These are phyloP conservation scores for Thymallus thymallus DNA, from an alignment of 2,113 vertebrate species.

Conservation along the genomic window DNA sequence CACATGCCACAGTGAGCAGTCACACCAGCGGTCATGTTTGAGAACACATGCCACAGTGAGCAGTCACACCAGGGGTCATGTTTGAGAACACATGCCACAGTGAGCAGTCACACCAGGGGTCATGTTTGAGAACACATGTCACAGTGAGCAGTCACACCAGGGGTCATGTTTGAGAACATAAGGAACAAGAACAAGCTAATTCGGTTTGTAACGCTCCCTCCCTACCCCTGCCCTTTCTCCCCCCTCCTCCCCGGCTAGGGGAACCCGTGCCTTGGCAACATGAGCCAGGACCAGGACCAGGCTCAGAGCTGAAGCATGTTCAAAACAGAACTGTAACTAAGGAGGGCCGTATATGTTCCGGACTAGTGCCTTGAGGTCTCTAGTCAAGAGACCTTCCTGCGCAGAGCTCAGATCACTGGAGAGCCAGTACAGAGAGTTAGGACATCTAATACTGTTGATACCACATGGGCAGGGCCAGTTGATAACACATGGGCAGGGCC, in stretches of 20 bases:
- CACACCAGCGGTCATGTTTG: not conserved
- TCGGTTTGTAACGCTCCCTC: too few relatives aligned
- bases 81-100: not conserved
- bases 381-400: slow-evolving; percentile 4
- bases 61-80: not conserved
- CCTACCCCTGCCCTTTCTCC: not conserved
- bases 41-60: too few relatives aligned
- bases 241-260: slow-evolving; percentile 2
- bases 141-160: not conserved
- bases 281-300: not conserved
- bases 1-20: too few relatives aligned
- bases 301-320: slow-evolving; percentile 22
- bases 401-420: not conserved
- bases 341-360: slow-evolving; percentile 34
- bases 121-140: not conserved
- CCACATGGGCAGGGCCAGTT: too few relatives aligned
- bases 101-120: not conserved
- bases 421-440: not conserved
- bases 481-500: too few relatives aligned
- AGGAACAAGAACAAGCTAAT: not conserved
- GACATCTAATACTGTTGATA: not conserved
- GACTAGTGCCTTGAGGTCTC: slow-evolving; percentile 18
- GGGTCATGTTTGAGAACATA: not conserved
- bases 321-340: slow-evolving; percentile 47
- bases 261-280: slow-evolving; percentile 31